Evolutionary conservation across 2,797 vertebrate genomes (phyloP), one percentile per base, ranked within the genome.

Genomic region (Macrochelys suwanniensis): DNA sequence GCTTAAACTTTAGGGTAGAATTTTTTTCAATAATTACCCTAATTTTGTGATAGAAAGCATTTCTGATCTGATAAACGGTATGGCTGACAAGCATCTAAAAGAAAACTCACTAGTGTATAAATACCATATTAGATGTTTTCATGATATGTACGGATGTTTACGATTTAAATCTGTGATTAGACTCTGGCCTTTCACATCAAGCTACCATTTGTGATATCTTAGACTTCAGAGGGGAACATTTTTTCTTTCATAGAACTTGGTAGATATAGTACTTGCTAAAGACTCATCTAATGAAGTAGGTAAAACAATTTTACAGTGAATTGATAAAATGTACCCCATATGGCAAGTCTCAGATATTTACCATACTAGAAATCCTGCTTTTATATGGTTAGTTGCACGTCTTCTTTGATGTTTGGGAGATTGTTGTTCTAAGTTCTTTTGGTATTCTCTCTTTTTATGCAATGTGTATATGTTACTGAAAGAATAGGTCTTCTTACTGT

Each of bases 221-320:
- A 68, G 61, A 37, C 33, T n/a, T 68, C 33, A 68, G 33, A 68
- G 33, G 61, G 17, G 33, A n/a, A 37, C 61, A 65, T 65, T 68
- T 68, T n/a, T 33, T 68, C 61, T 68, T 37, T 68, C 61, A 19
- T n/a, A 68, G 33, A 68, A 68, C 17, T 68, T 68, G 61, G n/a
- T 21, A 68, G 33, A 9, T 68, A 19, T n/a, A n/a, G 16, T 68
- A n/a, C 61, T 68, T n/a, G 61, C n/a, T 68, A 37, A 37, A 68
- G 61, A 68, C 17, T 68, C 17, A 21, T 21, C 33, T 68, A 33
- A 61, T 61, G 33, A 61, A 31, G 13, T 33, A 33, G 59, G 59
- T 33, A 61, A 21, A 65, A 33, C 23, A 16, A n/a, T 56, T 54
- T 80, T 11, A 3, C 37, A 84, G 42, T 12, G 28, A 0, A 0